These are phyloP conservation scores for Phalera bucephala DNA, from an alignment of 2,888 invertebrate species.

Conservation along the genomic window DNA sequence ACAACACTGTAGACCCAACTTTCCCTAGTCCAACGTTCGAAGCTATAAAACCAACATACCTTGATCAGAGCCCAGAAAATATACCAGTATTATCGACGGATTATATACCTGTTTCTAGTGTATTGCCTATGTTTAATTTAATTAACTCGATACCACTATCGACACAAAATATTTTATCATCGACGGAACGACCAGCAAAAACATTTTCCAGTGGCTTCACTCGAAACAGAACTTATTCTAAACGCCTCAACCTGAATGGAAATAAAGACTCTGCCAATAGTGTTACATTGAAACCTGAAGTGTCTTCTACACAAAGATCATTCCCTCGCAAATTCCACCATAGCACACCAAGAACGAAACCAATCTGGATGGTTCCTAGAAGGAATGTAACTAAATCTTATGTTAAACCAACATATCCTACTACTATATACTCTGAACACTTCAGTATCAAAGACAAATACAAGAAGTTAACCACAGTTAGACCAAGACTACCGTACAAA, in stretches of 20 bases:
- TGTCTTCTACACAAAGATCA: conserved; percentile 43
- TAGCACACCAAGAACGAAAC: conserved; percentile 66
- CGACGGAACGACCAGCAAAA: conserved; percentile 52
- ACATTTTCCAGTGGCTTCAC: conserved; percentile 46
- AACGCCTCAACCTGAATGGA: conserved; percentile 60
- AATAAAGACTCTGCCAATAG: conserved; percentile 67
- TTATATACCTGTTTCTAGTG: conserved; percentile 43
- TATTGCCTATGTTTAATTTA: conserved; percentile 41
- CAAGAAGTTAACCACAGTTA: conserved; percentile 31
- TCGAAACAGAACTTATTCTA: conserved; percentile 66
- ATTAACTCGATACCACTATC: conserved; percentile 41
- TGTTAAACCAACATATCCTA: conserved; percentile 48
- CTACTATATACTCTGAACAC: conserved; percentile 72
- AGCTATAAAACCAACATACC: conserved; percentile 17
- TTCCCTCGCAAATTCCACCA: conserved; percentile 63
- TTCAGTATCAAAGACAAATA: conserved; percentile 65
- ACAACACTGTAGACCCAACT: conserved; percentile 1
- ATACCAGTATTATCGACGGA: conserved; percentile 44
- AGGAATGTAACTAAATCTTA: conserved; percentile 54
- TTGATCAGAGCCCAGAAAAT: conserved; percentile 38
- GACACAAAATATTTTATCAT: conserved; percentile 51
- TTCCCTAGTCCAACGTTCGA: conserved; percentile 1
- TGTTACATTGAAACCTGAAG: conserved; percentile 55
- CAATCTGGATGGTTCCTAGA: conserved; percentile 70
- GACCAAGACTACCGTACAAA: conserved; percentile 43